These are phyloP conservation scores for Perdix hodgsoniae DNA, from an alignment of 2,797 vertebrate genomes.

Conservation along the genomic window DNA sequence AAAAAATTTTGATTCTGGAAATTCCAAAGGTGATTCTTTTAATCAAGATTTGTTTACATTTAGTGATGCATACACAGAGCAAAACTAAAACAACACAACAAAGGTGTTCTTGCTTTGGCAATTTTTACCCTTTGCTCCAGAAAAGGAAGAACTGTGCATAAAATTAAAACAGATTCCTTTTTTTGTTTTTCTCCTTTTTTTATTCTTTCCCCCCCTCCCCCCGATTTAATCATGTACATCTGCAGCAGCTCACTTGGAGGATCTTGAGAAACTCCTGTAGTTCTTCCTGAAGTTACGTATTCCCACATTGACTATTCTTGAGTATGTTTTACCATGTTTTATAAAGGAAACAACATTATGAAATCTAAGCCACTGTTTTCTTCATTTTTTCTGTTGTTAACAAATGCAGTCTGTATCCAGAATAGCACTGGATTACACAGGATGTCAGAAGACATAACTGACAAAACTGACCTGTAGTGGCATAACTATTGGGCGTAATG, in stretches of 20 bases:
- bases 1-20: background rate
- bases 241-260: background rate
- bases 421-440: background rate
- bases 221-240: background rate
- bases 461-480: background rate
- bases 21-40: background rate
- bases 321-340: background rate
- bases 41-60: constrained; percentile 10
- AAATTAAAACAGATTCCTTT: background rate
- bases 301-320: background rate
- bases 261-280: background rate
- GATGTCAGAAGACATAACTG: background rate
- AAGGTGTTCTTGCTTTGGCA: background rate
- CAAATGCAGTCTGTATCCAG: background rate
- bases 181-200: background rate
- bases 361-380: background rate
- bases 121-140: background rate
- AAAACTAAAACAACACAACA: background rate
- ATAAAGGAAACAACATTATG: background rate
- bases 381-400: constrained; percentile 20
- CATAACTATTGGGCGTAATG: background rate
- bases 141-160: constrained; percentile 13
- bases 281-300: background rate
- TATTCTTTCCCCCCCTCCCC: too few species aligned
- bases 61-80: background rate